phyloP scores from a whole-genome alignment of 2,888 invertebrate genomes.

The Agrilus mali region DNA sequence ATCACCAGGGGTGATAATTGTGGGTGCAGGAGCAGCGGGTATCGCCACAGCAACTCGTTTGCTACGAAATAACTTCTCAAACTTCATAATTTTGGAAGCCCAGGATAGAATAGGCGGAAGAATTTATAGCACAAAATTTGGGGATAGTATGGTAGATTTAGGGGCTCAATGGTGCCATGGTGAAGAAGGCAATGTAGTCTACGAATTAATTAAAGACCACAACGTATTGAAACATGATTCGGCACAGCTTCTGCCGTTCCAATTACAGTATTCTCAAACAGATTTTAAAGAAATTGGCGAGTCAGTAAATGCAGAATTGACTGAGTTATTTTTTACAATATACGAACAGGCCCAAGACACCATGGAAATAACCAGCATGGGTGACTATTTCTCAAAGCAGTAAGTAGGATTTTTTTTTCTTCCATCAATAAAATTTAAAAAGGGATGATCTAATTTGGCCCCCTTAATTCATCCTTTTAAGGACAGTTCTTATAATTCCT shows the following conservation, averaged over 20 bases:
- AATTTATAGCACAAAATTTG: slow-evolving; percentile 16
- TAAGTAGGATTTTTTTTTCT: slow-evolving; percentile 1
- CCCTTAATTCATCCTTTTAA: no score
- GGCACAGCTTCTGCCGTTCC: slow-evolving; percentile 12
- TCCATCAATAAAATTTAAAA: not conserved
- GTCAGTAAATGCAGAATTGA: slow-evolving; percentile 4
- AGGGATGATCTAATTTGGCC: not conserved
- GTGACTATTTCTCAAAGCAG: slow-evolving; percentile 11
- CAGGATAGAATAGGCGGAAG: slow-evolving; percentile 20
- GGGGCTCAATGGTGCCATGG: slow-evolving; percentile 23
- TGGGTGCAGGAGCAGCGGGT: slow-evolving; percentile 46
- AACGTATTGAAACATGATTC: slow-evolving; percentile 8
- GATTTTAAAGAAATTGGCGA: slow-evolving; percentile 4
- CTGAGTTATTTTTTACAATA: slow-evolving; percentile 9
- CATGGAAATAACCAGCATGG: slow-evolving; percentile 8
- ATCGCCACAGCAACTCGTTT: slow-evolving; percentile 41
- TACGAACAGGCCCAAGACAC: slow-evolving; percentile 9
- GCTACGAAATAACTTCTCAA: slow-evolving; percentile 31
- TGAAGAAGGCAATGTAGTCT: slow-evolving; percentile 18
- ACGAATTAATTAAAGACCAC: slow-evolving; percentile 16
- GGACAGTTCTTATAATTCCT: no score
- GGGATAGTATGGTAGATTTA: slow-evolving; percentile 18
- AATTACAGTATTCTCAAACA: slow-evolving; percentile 7
- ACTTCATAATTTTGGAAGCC: slow-evolving; percentile 32
- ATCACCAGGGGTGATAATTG: slow-evolving; percentile 29